These are phyloP conservation scores for Laothoe populi DNA, from an alignment of 2,888 invertebrate species.

Conservation along the genomic window DNA sequence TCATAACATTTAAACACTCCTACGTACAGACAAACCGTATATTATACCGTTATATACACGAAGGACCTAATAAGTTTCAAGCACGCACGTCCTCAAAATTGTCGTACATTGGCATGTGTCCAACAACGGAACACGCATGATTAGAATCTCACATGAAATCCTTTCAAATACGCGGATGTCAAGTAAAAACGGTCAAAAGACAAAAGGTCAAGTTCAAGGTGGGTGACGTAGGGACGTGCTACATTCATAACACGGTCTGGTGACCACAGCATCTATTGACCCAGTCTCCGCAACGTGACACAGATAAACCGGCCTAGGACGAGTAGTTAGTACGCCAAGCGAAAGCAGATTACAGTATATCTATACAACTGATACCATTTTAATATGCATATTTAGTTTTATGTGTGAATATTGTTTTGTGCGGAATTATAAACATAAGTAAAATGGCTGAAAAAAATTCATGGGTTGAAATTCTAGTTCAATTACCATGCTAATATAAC, in stretches of 20 bases:
- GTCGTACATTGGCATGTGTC: not conserved
- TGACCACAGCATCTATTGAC: conserved; percentile 63
- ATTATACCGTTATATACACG: not conserved
- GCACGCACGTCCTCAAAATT: not conserved
- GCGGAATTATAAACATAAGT: not conserved
- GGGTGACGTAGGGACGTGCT: conserved; percentile 40
- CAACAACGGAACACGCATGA: conserved; percentile 11
- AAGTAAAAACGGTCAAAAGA: not conserved
- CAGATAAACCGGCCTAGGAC: conserved; percentile 35
- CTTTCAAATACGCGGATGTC: not conserved
- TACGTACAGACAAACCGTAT: not conserved
- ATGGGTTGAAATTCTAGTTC: not conserved
- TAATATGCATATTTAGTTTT: too few relatives aligned
- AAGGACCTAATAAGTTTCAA: conserved; percentile 5
- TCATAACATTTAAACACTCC: not conserved
- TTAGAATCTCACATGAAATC: not conserved
- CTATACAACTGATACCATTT: not conserved
- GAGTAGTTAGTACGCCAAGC: not conserved
- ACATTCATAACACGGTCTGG: conserved; percentile 53
- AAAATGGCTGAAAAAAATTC: not conserved
- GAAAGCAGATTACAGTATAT: not conserved
- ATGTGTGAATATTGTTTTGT: too few relatives aligned
- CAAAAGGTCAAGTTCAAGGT: conserved; percentile 61
- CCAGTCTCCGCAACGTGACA: conserved; percentile 44
- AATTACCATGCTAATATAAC: too few relatives aligned